Conservation (phyloP, 1,140 invertebrate genomes). For the Halictus rubicundus region DNA sequence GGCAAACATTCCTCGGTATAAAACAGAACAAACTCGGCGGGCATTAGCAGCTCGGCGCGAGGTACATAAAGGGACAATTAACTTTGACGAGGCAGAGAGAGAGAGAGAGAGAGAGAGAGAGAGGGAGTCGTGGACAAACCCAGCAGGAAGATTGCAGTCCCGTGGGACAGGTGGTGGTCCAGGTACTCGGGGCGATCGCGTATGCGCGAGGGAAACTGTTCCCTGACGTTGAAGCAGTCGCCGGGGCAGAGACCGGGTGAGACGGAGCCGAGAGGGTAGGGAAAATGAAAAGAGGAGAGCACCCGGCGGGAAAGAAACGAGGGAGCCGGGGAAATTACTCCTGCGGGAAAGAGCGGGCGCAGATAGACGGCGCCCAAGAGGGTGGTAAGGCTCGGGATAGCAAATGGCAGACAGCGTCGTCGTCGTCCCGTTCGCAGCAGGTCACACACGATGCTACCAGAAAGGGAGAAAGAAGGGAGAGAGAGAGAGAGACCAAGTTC, state of each 20-base stretch:
- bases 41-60: constrained; percentile 35
- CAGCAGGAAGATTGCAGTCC: constrained; percentile 21
- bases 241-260: constrained; percentile 1
- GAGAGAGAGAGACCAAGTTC: not conserved
- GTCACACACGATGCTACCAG: no score
- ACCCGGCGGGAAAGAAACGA: constrained; percentile 14
- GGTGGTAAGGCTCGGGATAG: constrained; percentile 60
- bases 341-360: constrained; percentile 56
- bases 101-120: constrained; percentile 10
- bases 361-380: constrained; percentile 71
- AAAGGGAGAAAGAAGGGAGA: no score
- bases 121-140: constrained; percentile 23
- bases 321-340: constrained; percentile 64
- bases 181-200: constrained; percentile 18
- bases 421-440: not conserved
- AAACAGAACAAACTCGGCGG: constrained; percentile 2
- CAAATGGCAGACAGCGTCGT: constrained; percentile 63
- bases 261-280: not conserved
- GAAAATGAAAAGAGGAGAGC: constrained; percentile 37
- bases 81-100: not conserved
- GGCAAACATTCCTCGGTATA: not conserved
- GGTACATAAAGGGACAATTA: constrained; percentile 39
- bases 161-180: constrained; percentile 34
- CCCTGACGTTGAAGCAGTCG: no score
- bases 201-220: constrained; percentile 1